Conservation (phyloP, 2,113 vertebrate genomes). For the Psilopogon haemacephalus region DNA sequence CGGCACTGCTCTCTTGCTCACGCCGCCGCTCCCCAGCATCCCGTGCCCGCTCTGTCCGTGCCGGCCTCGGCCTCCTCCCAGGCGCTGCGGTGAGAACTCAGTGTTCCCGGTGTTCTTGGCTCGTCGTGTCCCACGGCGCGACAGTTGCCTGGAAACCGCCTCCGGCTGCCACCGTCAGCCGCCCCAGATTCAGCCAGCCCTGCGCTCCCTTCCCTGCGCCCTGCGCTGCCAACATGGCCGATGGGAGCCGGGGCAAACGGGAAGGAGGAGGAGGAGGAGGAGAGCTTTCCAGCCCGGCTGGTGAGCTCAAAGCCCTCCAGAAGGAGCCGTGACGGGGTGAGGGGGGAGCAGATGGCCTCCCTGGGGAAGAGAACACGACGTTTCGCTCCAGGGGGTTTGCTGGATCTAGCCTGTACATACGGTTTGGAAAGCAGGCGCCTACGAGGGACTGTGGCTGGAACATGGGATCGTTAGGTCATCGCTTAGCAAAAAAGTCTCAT, state of each 20-base stretch:
- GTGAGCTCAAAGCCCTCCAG: neutral
- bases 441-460: constrained; percentile 17
- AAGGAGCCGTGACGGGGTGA: neutral
- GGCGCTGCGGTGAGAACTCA: neutral
- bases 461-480: neutral
- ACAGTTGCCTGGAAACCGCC: constrained; percentile 71
- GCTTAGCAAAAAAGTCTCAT: neutral
- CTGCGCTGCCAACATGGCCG: neutral
- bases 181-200: constrained; percentile 50
- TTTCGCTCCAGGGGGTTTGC: neutral
- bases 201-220: neutral
- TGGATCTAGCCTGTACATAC: neutral
- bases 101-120: constrained; percentile 15
- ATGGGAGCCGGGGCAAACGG: neutral
- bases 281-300: neutral
- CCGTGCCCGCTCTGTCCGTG: neutral
- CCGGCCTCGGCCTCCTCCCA: neutral
- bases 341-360: constrained; percentile 49
- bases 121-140: neutral
- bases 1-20: neutral
- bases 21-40: fast-evolving
- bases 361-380: neutral
- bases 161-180: constrained; percentile 43
- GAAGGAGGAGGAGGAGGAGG: neutral
- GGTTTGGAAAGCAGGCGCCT: neutral